Conservation (phyloP, 1,140 invertebrate genomes). For the Araneus ventricosus region DNA sequence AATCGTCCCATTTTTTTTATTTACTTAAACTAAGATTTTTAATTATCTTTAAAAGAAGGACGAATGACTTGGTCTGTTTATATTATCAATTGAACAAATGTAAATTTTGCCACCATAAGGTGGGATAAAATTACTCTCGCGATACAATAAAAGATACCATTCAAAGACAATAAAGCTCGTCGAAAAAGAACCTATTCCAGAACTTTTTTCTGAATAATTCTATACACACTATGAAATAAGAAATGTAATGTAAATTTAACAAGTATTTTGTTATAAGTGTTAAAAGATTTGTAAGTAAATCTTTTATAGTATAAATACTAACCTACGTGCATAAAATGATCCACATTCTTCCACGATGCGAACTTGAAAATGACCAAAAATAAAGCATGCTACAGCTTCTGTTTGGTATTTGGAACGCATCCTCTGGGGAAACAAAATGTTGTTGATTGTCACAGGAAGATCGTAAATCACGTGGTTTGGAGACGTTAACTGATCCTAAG, state of each 20-base stretch:
- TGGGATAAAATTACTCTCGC: no score
- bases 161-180: no score
- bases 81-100: no score
- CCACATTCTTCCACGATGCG: neutral
- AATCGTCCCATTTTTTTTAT: no score
- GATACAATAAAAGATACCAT: no score
- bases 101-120: no score
- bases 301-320: neutral
- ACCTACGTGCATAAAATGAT: neutral
- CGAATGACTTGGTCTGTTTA: no score
- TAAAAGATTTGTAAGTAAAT: neutral
- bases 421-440: neutral
- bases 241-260: neutral
- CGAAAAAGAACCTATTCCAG: no score
- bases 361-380: neutral
- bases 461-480: conserved; percentile 3
- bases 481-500: neutral
- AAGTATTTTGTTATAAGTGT: neutral
- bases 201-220: no score
- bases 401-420: neutral
- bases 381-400: neutral
- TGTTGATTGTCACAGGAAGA: neutral
- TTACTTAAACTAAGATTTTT: no score
- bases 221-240: no score
- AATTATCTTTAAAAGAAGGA: no score